Evolutionary conservation across 2,888 invertebrate genomes (phyloP), one percentile per base, ranked within the genome.

Genomic region (Spicauda simplicius): DNA sequence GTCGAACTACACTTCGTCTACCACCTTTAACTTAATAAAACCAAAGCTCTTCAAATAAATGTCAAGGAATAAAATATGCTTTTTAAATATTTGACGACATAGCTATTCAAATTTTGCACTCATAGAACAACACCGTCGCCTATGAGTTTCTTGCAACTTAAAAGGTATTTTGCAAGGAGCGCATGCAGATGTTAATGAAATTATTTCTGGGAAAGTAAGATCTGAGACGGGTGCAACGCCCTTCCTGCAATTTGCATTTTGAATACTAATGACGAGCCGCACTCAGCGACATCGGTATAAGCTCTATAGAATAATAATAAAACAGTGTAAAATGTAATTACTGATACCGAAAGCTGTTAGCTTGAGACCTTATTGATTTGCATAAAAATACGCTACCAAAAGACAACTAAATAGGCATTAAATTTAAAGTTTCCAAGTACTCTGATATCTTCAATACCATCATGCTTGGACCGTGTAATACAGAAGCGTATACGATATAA

Each of bases 171-270:
- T 77, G 78, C 83, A 78, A 78, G 80, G 78, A 82, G 71, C 65
- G 71, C 87, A 88, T 88, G 88, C 85, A 85, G 88, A 88, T 88
- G 88, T 88, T 90, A 90, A 90, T 89, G 87, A 89, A 90, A 91
- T 91, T 88, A 90, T 90, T 91, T 90, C 90, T 89, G 85, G 82
- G 90, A 91, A 91, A 89, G 87, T 86, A 84, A 87, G 87, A 87
- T 87, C 85, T 83, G 87, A 84, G 88, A 84, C 83, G 90, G 84
- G 91, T 84, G 88, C 90, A 85, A 80, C 81, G 90, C 84, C 85
- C 91, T 81, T 79, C 86, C 83, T 84, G 87, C 84, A 88, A 91
- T 91, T 90, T 90, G 86, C 91, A 91, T 91, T 89, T 86, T 91
- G 91, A 90, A 91, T 91, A 86, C 85, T 90, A 91, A 91, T 88